A percentile compares a stretch with the other conserved stretches of the same genome.
phyloP scores from a whole-genome alignment of 2,888 invertebrate genomes.

The Orchesellides sinensis region DNA sequence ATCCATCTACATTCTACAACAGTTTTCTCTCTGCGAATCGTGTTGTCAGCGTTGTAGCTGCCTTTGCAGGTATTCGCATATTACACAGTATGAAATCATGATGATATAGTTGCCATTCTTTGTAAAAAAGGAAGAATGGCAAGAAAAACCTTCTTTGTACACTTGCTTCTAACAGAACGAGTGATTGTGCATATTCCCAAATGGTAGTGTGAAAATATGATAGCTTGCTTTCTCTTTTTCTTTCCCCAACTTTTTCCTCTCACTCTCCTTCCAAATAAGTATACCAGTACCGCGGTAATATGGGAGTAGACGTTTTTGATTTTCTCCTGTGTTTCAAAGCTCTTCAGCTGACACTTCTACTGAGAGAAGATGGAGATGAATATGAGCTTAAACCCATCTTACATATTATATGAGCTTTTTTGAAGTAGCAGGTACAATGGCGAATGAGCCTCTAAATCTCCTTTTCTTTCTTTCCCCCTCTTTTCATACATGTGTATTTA shows the following conservation, averaged over 20 bases:
- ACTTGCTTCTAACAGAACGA: neutral
- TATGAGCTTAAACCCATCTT: conserved; percentile 32
- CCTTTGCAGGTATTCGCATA: neutral
- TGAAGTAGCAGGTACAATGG: conserved; percentile 38
- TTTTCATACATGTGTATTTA: conserved; percentile 7
- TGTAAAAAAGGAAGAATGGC: neutral
- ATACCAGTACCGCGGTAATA: neutral
- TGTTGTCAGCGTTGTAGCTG: neutral
- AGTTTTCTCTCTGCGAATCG: neutral
- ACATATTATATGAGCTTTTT: neutral
- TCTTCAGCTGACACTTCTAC: conserved; percentile 35
- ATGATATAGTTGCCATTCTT: conserved; percentile 19
- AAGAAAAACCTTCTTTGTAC: neutral
- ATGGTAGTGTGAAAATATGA: conserved; percentile 3
- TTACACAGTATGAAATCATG: conserved; percentile 12
- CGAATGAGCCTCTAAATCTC: conserved; percentile 54
- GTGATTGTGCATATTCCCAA: conserved; percentile 47
- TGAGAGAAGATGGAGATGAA: conserved; percentile 37
- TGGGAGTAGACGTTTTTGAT: conserved; percentile 6
- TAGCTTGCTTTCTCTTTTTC: neutral
- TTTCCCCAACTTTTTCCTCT: neutral
- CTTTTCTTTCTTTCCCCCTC: conserved; percentile 8
- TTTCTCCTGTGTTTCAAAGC: conserved; percentile 31
- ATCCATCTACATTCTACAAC: conserved; percentile 50
- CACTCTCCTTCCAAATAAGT: neutral